Conservation (phyloP, 1,140 invertebrate species). For the Aphis gossypii region DNA sequence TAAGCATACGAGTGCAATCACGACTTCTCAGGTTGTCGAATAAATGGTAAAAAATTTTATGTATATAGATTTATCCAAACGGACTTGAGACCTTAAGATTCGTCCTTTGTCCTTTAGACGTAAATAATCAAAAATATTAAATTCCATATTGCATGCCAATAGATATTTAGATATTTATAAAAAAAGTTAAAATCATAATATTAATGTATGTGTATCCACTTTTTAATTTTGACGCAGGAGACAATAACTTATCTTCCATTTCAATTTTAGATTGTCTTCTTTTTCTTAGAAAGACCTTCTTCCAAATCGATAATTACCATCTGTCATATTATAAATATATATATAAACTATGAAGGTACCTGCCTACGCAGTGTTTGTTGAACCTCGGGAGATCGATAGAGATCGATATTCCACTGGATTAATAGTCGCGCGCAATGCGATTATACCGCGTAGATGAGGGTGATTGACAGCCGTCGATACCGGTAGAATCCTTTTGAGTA, state of each 20-base stretch:
- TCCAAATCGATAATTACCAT: neutral
- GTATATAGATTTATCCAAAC: too few relatives aligned
- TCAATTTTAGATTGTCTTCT: neutral
- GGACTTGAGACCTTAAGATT: too few relatives aligned
- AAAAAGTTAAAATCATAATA: neutral
- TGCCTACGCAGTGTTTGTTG: neutral
- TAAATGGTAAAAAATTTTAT: too few relatives aligned
- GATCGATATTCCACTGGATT: neutral
- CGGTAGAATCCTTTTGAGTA: conserved; percentile 21
- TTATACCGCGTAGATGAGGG: neutral
- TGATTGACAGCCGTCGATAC: conserved; percentile 53
- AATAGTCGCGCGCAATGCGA: neutral
- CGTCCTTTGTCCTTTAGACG: too few relatives aligned
- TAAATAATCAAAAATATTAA: too few relatives aligned
- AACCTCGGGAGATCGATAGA: conserved; percentile 26
- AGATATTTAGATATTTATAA: neutral
- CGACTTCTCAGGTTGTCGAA: neutral
- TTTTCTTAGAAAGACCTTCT: neutral
- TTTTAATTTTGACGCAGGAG: neutral
- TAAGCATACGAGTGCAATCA: neutral
- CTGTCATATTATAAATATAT: neutral
- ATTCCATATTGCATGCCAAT: neutral
- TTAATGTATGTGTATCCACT: neutral
- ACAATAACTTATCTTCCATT: neutral
- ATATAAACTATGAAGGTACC: neutral